These are phyloP conservation scores for Alcedo quadribrachys DNA, from an alignment of 2,797 vertebrate genomes.

Conservation along the genomic window DNA sequence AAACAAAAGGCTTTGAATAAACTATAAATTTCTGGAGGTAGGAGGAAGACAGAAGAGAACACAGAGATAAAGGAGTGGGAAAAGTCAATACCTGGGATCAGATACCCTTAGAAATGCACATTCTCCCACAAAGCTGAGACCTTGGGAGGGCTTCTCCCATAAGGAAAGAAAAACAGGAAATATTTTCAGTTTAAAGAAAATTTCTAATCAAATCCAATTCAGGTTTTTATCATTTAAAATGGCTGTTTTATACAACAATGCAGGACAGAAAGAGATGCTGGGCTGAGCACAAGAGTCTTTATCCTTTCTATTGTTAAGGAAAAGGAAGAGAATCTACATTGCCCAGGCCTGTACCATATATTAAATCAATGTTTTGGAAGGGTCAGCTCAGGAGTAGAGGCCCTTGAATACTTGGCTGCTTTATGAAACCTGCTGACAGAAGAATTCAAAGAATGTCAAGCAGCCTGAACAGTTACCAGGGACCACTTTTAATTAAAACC, in stretches of 20 bases:
- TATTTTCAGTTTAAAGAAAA: background rate
- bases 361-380: background rate
- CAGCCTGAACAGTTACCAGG: constrained; percentile 2
- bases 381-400: background rate
- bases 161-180: background rate
- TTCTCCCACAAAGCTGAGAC: constrained; percentile 10
- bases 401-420: background rate
- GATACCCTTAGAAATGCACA: background rate
- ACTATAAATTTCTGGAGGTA: background rate
- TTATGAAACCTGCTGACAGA: constrained; percentile 31
- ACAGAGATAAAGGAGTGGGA: background rate
- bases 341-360: background rate
- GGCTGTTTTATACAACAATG: background rate
- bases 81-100: background rate
- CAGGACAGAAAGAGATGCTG: background rate
- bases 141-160: constrained; percentile 2
- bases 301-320: background rate
- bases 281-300: background rate
- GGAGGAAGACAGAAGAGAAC: background rate
- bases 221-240: background rate
- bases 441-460: constrained; percentile 48
- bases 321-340: background rate
- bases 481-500: constrained; percentile 25
- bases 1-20: background rate
- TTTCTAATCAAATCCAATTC: background rate